Evolutionary conservation across 2,888 invertebrate genomes (phyloP), one percentile per base, ranked within the genome.

Genomic region (Sinopyrophorus schimmeli): DNA sequence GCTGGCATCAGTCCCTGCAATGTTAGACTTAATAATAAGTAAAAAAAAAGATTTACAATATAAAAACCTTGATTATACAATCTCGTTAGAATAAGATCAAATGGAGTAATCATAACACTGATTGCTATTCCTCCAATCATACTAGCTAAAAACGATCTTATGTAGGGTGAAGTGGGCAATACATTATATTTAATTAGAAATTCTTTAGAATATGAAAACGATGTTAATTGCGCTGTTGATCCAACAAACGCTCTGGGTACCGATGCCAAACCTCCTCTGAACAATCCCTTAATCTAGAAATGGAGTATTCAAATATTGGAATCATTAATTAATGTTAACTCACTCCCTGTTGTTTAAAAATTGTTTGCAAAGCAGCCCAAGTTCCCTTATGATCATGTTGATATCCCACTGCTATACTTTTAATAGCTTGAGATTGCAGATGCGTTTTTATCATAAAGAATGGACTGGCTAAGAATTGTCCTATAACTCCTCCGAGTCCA

Each of bases 11-110:
- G 83, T 75, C 9, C 83, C 84, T 82, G 76, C 69, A 64, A 66
- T 59, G 57, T 15, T 26, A 23, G 42, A 34, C 6, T 17, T 10
- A 3, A n/a, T 3, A 6, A 6, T 18, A 4, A 6, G 5, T 18
- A 18, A 18, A 18, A 18, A 11, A 30, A 24, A 28, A 41, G 15
- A 40, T 21, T 11, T 20, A 14, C 9, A 6, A 30, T 24, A 9
- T 9, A 17, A 12, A 24, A 30, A 83, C 89, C 87, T 82, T 93
- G 92, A 74, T 93, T 93, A 68, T 91, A 93, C 49, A 93, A 78
- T 56, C 93, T 79, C n/a, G 92, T 90, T 30, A 90, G 83, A 57
- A 89, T 79, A 18, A 92, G 87, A 71, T 94, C 93, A 66, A 93
- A 86, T 0, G 93, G 94, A 44, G 92, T 90, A 80, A 92, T 88